Conservation (phyloP, 2,888 invertebrate species). For the Acanthosepion pharaonis region DNA sequence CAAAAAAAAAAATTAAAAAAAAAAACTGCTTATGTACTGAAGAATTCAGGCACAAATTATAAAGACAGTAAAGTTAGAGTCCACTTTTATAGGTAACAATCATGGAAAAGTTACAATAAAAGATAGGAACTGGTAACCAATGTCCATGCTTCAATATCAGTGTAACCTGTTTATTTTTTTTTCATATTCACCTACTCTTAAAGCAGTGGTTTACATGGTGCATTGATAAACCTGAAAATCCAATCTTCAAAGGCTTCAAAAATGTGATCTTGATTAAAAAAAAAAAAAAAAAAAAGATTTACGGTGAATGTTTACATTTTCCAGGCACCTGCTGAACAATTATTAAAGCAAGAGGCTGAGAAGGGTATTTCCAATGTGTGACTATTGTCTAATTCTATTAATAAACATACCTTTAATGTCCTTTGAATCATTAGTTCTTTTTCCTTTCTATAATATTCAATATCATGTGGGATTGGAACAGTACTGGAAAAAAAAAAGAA, state of each 20-base stretch:
- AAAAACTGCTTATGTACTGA: too few species aligned
- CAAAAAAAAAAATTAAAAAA: too few species aligned
- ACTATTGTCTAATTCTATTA: neutral
- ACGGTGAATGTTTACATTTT: neutral
- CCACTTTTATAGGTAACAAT: too few species aligned
- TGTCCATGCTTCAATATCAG: too few species aligned
- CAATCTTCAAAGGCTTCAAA: neutral
- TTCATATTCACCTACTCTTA: too few species aligned
- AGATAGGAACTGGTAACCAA: too few species aligned
- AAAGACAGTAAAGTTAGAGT: too few species aligned
- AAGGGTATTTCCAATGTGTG: neutral
- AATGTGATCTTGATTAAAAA: too few species aligned
- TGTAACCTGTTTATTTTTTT: too few species aligned
- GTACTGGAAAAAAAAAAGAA: conserved; percentile 63
- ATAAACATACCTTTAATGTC: conserved; percentile 64
- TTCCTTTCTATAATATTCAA: conserved; percentile 67
- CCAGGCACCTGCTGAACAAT: neutral
- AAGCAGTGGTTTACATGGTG: too few species aligned
- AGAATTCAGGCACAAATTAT: too few species aligned
- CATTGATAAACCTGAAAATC: neutral
- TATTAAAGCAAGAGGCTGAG: neutral
- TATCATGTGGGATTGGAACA: conserved; percentile 71
- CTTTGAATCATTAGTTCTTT: conserved; percentile 68
- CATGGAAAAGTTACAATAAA: too few species aligned
- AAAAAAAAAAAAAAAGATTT: neutral